These are phyloP conservation scores for Puffinus mauretanicus DNA, from an alignment of 2,113 vertebrate genomes.

Conservation along the genomic window DNA sequence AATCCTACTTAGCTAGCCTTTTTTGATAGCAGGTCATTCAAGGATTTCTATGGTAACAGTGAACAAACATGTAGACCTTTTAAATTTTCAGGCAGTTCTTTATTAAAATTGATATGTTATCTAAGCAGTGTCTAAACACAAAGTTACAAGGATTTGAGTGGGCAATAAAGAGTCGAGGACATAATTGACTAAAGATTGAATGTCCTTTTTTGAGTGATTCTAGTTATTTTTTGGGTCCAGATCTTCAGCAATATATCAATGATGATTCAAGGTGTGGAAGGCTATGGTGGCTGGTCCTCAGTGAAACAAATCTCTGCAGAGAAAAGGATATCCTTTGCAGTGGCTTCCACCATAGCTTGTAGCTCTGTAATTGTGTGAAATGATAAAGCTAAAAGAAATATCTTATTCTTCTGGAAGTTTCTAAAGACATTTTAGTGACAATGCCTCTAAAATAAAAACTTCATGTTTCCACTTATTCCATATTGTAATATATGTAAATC, in stretches of 20 bases:
- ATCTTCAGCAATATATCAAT: neutral
- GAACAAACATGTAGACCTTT: neutral
- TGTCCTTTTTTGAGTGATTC: neutral
- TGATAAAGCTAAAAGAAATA: neutral
- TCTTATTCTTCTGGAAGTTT: neutral
- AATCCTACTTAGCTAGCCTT: conserved; percentile 12
- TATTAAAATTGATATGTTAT: conserved; percentile 12
- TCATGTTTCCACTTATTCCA: neutral
- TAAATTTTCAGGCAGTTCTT: conserved; percentile 16
- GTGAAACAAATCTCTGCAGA: neutral
- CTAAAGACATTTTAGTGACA: neutral
- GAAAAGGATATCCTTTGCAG: neutral
- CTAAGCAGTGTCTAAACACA: neutral
- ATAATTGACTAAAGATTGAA: neutral
- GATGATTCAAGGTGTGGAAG: neutral
- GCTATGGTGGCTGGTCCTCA: neutral
- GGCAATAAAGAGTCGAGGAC: conserved; percentile 12
- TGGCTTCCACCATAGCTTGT: neutral
- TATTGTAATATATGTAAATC: neutral
- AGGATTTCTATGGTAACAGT: neutral
- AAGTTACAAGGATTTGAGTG: neutral
- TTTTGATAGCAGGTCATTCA: conserved; percentile 5
- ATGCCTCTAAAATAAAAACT: neutral
- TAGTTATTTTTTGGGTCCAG: neutral
- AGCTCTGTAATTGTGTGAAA: neutral